Conservation (phyloP, 2,113 vertebrate genomes). For the Nyctereutes procyonoides region DNA sequence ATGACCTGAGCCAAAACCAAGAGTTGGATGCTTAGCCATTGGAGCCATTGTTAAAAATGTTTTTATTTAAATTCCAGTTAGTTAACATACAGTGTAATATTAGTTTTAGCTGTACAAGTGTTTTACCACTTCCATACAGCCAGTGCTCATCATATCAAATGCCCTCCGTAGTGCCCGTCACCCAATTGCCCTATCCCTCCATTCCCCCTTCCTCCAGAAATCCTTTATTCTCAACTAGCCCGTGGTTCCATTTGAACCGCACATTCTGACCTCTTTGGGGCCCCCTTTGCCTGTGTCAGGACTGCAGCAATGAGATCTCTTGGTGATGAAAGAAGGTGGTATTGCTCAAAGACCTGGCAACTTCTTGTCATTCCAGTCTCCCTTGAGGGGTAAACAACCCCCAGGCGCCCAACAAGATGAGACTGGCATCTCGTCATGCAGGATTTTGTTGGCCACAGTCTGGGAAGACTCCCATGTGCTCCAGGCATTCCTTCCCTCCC, state of each 20-base stretch:
- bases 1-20: neutral
- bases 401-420: neutral
- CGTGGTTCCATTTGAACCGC: neutral
- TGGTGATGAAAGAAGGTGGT: neutral
- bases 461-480: neutral
- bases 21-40: neutral
- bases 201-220: neutral
- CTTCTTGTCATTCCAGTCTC: neutral
- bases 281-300: neutral
- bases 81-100: neutral
- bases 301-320: neutral
- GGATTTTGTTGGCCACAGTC: neutral
- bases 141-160: neutral
- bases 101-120: neutral
- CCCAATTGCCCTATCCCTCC: neutral
- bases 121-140: neutral
- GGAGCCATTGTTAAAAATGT: neutral
- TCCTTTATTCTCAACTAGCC: neutral
- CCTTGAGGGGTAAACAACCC: constrained; percentile 49
- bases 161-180: no score
- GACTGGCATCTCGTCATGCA: neutral
- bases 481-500: neutral
- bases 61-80: neutral
- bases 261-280: neutral
- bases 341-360: neutral